Evolutionary conservation across 2,888 invertebrate genomes (phyloP), one percentile per base, ranked within the genome.

Genomic region (Enoplolaimus lenunculus): DNA sequence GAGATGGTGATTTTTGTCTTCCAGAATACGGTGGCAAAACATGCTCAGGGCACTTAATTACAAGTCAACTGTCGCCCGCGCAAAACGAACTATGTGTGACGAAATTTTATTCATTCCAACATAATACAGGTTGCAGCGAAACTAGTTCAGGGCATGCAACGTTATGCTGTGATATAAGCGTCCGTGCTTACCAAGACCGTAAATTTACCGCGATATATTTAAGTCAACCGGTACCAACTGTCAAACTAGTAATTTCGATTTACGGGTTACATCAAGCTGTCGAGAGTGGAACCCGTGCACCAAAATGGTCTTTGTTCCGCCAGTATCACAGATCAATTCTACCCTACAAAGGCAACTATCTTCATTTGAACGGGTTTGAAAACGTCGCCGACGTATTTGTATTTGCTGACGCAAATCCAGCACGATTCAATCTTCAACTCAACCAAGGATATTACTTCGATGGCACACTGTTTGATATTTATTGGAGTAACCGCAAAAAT

Each of bases 291-390:
- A 34, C 13, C 34, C 7, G 7, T 13, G n/a, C n/a, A n/a, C n/a
- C n/a, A n/a, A 21, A 31, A 66, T 66, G 67, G 67, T 21, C 26
- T n/a, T n/a, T 66, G 34, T 66, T 66, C 34, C 67, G 67, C n/a
- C 26, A 34, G 33, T 66, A 66, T 34, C 31, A 31, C 13, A 31
- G 67, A 34, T n/a, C 31, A n/a, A 66, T 66, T 29, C 34, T 66
- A 31, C 67, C 67, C n/a, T 66, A 34, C 67, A 66, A 66, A 34
- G 67, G 67, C 2, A 66, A 66, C 34, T 66, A 66, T 66, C 67
- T 66, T n/a, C 67, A 66, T 66, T 34, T 66, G n/a, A 66, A 66
- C 34, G 67, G 67, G 3, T 66, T 34, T n/a, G 33, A 66, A 26
- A 66, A 66, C 34, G 31, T 66, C 21, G 67, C 34, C n/a, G 67